Percentiles rank a stretch among this genome's conserved stretches.
These are phyloP conservation scores for Daphoenositta chrysoptera DNA, from an alignment of 2,113 vertebrate species.

Conservation along the genomic window DNA sequence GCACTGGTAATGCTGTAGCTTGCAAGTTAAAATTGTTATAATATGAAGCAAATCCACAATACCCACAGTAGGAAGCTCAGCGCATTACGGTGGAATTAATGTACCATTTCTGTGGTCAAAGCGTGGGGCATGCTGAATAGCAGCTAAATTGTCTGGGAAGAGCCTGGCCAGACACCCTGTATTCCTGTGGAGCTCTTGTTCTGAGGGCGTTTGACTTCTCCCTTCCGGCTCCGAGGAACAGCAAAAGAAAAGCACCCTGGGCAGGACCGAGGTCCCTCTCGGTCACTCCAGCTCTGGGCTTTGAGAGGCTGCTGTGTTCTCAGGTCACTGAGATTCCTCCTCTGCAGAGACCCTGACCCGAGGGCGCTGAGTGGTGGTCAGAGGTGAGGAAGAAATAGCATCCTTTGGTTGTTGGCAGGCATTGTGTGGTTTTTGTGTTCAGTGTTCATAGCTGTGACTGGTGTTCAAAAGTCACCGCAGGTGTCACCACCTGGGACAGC, in stretches of 20 bases:
- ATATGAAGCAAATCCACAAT: background rate
- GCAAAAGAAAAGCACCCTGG: background rate
- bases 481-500: background rate
- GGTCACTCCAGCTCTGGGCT: fast-evolving
- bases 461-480: background rate
- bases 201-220: background rate
- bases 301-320: background rate
- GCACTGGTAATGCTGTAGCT: background rate
- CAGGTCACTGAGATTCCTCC: background rate
- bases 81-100: background rate
- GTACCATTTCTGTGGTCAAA: background rate
- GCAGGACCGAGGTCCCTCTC: background rate
- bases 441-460: background rate
- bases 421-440: background rate
- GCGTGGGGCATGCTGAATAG: background rate
- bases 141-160: background rate
- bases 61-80: background rate
- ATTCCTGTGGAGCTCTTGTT: background rate
- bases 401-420: background rate
- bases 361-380: background rate
- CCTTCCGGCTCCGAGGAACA: background rate
- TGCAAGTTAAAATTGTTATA: background rate
- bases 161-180: background rate
- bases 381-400: background rate
- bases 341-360: background rate